Base-by-base conservation (phyloP, 2,113 vertebrate species). In the Amblyopsis rosae region DNA sequence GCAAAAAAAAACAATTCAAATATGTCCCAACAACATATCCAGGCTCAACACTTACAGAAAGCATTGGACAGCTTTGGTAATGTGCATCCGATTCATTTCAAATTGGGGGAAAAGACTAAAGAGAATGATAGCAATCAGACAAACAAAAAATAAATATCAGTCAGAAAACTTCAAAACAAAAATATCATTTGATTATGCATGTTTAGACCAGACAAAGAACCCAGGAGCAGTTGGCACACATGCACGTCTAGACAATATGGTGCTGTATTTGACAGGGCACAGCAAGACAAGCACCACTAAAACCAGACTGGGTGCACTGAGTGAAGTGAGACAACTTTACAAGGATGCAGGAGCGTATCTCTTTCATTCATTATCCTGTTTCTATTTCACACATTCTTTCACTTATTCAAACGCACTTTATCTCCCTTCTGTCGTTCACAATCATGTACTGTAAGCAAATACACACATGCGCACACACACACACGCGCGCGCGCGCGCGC, bases 221-320 rank as follows among this genome's bases (percentile, higher is more conserved):
- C 56, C 12, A 88, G 86, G 88, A 91, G 80, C 79, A 56, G 55
- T 93, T 93, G 93, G 95, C 93, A 94, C 95, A 90, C 91, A 87
- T 91, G 90, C 88, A 94, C 88, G 89, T 88, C 87, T 89, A 79
- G 81, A 83, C 58, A 70, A 49, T 72, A 71, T 26, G 68, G 77
- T 73, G 76, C 70, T 80, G 67, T 71, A 57, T 68, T 51, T 13
- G 59, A 82, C 45, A 56, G 83, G 80, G 75, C 80, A 75, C 76
- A 83, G 79, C 53, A 35, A 81, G 70, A 85, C 32, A n/a, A 86
- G 84, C 72, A 83, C 70, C 63, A 75, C 61, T 11, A 76, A 48
- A 61, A 59, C 41, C 41, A 51, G 73, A 62, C 56, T 0, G 49
- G 59, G 32, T n/a, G 71, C 75, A 73, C 55, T 47, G 50, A 50